Conservation (phyloP, 2,888 invertebrate genomes). For the Pocota personata region DNA sequence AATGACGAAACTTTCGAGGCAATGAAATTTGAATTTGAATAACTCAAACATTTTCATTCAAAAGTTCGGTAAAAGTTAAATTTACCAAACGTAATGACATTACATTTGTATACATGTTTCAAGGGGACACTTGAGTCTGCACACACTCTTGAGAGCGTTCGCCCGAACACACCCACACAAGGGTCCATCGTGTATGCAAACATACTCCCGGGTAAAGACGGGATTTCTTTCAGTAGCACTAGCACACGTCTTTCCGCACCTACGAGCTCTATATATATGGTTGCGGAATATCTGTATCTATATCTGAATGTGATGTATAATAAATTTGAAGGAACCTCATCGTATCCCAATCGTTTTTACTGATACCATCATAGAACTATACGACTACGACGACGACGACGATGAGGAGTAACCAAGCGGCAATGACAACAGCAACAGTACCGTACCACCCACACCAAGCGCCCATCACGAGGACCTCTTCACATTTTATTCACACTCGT, state of each 20-base stretch:
- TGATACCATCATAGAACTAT: conserved; percentile 58
- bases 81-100: conserved; percentile 74
- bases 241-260: conserved; percentile 16
- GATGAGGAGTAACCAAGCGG: conserved; percentile 34
- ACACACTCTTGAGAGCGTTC: conserved; percentile 54
- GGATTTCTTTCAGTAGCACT: conserved; percentile 6
- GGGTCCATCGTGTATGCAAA: conserved; percentile 63
- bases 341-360: conserved; percentile 62
- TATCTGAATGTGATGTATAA: conserved; percentile 68
- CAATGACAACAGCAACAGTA: conserved; percentile 14
- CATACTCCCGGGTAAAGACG: conserved; percentile 14
- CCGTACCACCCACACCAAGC: background rate
- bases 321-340: conserved; percentile 70
- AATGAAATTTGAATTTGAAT: conserved; percentile 74
- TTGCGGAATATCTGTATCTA: conserved; percentile 33
- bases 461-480: conserved; percentile 34
- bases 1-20: conserved; percentile 63
- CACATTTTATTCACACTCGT: conserved; percentile 60
- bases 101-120: conserved; percentile 72
- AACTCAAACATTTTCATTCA: conserved; percentile 73
- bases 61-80: conserved; percentile 73
- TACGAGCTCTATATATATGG: background rate
- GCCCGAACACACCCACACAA: conserved; percentile 58
- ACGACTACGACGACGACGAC: conserved; percentile 1
- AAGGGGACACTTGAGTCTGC: conserved; percentile 65